These are phyloP conservation scores for Nephrotoma guestfalica DNA, from an alignment of 2,888 invertebrate species.

Conservation along the genomic window DNA sequence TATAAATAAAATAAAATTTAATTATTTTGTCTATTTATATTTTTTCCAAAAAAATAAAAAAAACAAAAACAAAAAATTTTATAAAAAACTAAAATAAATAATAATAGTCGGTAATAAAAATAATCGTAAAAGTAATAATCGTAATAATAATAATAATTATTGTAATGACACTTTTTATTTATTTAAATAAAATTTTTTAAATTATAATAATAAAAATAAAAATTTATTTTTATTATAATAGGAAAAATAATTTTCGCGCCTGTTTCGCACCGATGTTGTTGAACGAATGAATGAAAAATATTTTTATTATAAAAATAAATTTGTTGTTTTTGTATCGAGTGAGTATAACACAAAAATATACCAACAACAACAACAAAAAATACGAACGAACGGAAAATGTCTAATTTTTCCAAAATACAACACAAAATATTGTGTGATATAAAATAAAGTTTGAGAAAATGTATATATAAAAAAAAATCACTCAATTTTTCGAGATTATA, in stretches of 20 bases:
- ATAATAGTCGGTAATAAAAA: conserved; percentile 8
- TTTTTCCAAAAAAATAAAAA: not conserved
- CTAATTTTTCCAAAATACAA: not conserved
- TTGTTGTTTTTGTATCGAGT: conserved; percentile 1
- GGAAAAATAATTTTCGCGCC: conserved; percentile 23
- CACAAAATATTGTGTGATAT: not conserved
- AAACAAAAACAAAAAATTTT: conserved; percentile 8
- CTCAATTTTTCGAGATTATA: conserved; percentile 1
- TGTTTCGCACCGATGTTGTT: conserved; percentile 34
- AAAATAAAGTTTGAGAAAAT: not conserved
- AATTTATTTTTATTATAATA: not conserved
- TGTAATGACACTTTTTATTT: conserved; percentile 5
- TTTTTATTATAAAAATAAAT: conserved; percentile 2
- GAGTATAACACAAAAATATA: not conserved
- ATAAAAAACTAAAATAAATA: conserved; percentile 5
- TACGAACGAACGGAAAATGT: not conserved
- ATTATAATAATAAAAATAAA: conserved; percentile 3
- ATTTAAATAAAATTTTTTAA: not conserved
- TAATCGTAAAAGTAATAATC: conserved; percentile 16
- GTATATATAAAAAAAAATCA: not conserved
- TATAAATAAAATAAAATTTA: conserved; percentile 1
- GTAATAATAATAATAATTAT: conserved; percentile 21
- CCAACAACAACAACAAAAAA: not conserved
- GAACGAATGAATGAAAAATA: conserved; percentile 26
- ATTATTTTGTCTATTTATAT: not conserved